Evolutionary conservation across 2,113 vertebrate genomes (phyloP).

Genomic region (Bufo gargarizans): DNA sequence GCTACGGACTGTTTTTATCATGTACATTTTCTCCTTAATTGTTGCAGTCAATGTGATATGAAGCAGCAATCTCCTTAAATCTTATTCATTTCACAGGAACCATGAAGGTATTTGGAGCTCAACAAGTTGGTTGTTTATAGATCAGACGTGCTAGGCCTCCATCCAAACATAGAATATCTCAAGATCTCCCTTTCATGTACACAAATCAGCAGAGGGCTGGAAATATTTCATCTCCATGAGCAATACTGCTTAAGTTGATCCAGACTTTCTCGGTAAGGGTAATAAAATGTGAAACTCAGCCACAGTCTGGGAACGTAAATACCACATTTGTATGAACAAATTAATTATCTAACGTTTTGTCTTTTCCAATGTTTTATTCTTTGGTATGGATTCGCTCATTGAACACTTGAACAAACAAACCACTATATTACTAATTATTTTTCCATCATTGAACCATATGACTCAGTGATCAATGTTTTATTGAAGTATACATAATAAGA

Average conservation of each 20-base stretch:
- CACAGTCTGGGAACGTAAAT: conserved; percentile 11
- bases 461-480: conserved; percentile 10
- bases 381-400: not conserved
- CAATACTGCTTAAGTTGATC: conserved; percentile 3
- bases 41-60: not conserved
- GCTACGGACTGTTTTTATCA: not conserved
- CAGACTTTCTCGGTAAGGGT: conserved; percentile 12
- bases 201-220: not conserved
- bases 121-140: not conserved
- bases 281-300: not conserved
- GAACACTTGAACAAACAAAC: conserved; percentile 15
- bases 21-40: not conserved
- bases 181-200: conserved; percentile 30
- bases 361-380: not conserved
- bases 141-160: not conserved
- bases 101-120: conserved; percentile 20
- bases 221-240: conserved; percentile 13
- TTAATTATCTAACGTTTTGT: not conserved
- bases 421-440: conserved; percentile 9
- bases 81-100: not conserved
- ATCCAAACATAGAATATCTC: conserved; percentile 12
- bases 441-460: not conserved
- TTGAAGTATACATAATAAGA: not conserved
- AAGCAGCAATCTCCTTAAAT: not conserved
- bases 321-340: not conserved